Percentiles rank a stretch among this genome's conserved stretches.
phyloP scores from a whole-genome alignment of 2,113 vertebrate species.

The Ahaetulla prasina region DNA sequence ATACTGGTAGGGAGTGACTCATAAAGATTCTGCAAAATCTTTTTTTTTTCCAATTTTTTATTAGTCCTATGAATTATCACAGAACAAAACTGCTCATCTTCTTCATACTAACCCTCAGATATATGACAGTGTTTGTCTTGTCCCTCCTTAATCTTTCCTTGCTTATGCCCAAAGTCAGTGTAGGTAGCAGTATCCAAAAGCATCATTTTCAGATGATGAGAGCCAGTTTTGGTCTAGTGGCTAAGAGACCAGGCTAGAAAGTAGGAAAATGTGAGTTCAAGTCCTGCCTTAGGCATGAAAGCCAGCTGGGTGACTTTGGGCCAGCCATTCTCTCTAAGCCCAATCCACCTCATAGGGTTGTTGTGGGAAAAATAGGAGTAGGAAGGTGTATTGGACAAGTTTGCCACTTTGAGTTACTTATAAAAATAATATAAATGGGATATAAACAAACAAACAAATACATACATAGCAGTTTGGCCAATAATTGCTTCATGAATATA shows the following conservation, averaged over 20 bases:
- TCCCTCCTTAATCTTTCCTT: not conserved
- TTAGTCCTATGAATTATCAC: not conserved
- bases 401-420: too few relatives aligned
- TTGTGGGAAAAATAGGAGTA: too few relatives aligned
- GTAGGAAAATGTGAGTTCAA: too few relatives aligned
- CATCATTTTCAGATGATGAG: not conserved
- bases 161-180: not conserved
- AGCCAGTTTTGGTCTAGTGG: too few relatives aligned
- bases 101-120: not conserved
- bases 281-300: too few relatives aligned
- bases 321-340: too few relatives aligned
- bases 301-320: too few relatives aligned
- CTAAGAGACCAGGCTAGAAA: too few relatives aligned
- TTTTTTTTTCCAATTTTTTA: not conserved
- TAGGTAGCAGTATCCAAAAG: not conserved
- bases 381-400: too few relatives aligned
- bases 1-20: not conserved
- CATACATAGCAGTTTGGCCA: not conserved
- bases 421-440: too few relatives aligned
- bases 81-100: not conserved
- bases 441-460: too few relatives aligned
- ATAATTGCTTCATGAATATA: not conserved
- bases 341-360: too few relatives aligned
- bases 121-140: not conserved
- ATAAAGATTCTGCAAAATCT: not conserved